Evolutionary conservation across 2,797 vertebrate species (phyloP), one percentile per base, ranked within the genome.

Genomic region (Sebastolobus altivelis): DNA sequence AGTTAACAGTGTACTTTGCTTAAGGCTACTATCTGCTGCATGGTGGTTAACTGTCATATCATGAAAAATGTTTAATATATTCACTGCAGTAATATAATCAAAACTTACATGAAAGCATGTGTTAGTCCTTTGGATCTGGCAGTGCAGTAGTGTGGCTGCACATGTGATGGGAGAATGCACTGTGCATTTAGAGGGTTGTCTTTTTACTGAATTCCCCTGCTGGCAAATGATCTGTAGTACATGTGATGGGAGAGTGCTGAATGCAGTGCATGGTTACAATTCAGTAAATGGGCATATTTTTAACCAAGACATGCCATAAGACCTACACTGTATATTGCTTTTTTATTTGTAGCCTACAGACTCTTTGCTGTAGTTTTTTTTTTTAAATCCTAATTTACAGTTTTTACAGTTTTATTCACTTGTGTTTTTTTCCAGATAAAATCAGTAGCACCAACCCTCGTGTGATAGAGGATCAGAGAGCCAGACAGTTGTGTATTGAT

Each of bases 401-500:
- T 0, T 55, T 1, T 40, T 14, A 5, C 18, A 43, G 5, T 0
- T 55, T 70, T 43, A 1, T 29, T 70, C 22, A 3, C 5, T 60
- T 33, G 33, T 77, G 2, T 37, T 27, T 4, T 59, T 2, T 3
- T 58, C 10, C 58, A 99, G 98, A 99, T 91, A 97, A 98, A 93
- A 98, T 99, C 93, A 98, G 96, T 59, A 96, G 96, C 71, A 95
- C 94, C 81, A 98, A 97, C 86, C 97, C 97, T 0, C 97, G 98
- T 0, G 97, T 96, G 62, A 97, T 99, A 4, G 98, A 98, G n/a
- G 98, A 99, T 11, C 94, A 97, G 18, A 91, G 97, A 0, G 97
- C 97, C 61, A 94, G 96, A 3, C 95, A 96, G 93, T 85, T 96
- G 77, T 96, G 95, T 18, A 88, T 95, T 0, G 98, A 97, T 14